A percentile compares a stretch with the other conserved stretches of the same genome.
These are phyloP conservation scores for Melanotaenia parkinsoni DNA, from an alignment of 2,797 vertebrate genomes.

Conservation along the genomic window DNA sequence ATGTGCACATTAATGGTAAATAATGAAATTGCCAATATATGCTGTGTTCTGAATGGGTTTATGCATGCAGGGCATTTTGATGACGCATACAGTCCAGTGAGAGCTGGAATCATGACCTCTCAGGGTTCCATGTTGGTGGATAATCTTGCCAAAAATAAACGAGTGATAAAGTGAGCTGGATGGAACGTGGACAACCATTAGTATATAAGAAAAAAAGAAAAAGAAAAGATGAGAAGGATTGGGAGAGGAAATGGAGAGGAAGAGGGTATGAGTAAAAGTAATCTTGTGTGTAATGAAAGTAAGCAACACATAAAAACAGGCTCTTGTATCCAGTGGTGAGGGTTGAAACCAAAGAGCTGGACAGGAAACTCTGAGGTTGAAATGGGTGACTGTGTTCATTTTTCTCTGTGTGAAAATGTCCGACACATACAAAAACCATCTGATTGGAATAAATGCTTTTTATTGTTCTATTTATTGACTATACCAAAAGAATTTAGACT, in stretches of 20 bases:
- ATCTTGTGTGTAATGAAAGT: slow-evolving; percentile 70
- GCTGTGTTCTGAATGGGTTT: background rate
- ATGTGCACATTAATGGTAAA: background rate
- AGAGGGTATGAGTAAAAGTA: slow-evolving; percentile 49
- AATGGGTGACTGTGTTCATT: slow-evolving; percentile 42
- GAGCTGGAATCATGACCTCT: background rate
- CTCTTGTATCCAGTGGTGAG: slow-evolving; percentile 40
- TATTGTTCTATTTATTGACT: background rate
- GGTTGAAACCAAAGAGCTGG: slow-evolving; percentile 18
- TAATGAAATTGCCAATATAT: slow-evolving; percentile 4
- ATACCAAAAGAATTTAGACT: background rate
- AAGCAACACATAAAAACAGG: slow-evolving; percentile 48
- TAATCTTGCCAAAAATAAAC: background rate
- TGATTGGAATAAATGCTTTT: slow-evolving; percentile 2
- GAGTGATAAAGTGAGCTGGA: background rate
- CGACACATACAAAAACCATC: slow-evolving; percentile 5
- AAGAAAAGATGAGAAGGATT: slow-evolving; percentile 35
- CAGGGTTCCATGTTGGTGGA: background rate
- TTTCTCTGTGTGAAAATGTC: slow-evolving; percentile 15
- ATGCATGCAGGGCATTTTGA: slow-evolving; percentile 14
- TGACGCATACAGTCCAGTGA: background rate
- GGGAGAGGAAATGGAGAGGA: slow-evolving; percentile 44
- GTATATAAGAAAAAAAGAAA: slow-evolving; percentile 23
- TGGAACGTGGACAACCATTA: slow-evolving; percentile 10
- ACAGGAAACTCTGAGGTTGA: slow-evolving; percentile 41